phyloP scores from a whole-genome alignment of 2,888 invertebrate genomes.

The Hesperia comma region DNA sequence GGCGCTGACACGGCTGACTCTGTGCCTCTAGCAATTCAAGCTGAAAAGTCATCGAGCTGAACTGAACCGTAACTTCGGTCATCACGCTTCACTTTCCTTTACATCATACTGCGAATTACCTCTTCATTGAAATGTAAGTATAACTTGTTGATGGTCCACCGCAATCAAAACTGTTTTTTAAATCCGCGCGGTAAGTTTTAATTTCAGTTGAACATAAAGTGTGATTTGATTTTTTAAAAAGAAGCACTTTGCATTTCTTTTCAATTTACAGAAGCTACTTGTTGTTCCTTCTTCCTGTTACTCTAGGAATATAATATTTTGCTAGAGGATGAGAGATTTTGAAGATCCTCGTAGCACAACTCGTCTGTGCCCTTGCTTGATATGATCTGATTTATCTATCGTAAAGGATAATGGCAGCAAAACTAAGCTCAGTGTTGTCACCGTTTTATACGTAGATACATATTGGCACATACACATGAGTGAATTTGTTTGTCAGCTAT shows the following conservation, averaged over 20 bases:
- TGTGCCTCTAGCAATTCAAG: slow-evolving; percentile 48
- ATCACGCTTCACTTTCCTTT: not conserved
- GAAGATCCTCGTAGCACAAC: too few species aligned
- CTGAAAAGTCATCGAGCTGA: slow-evolving; percentile 13
- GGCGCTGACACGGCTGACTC: slow-evolving; percentile 57
- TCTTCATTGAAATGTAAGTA: slow-evolving; percentile 63
- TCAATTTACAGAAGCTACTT: slow-evolving; percentile 28
- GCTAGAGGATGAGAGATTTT: not conserved
- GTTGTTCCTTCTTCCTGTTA: slow-evolving; percentile 17
- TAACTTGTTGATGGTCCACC: slow-evolving; percentile 48
- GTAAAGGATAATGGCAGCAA: too few species aligned
- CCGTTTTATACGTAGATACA: too few species aligned
- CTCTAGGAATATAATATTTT: slow-evolving; percentile 3
- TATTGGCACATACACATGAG: too few species aligned
- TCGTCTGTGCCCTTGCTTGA: too few species aligned
- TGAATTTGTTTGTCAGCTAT: too few species aligned
- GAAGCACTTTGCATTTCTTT: slow-evolving; percentile 67
- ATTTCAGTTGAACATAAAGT: slow-evolving; percentile 49
- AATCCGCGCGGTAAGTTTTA: slow-evolving; percentile 41
- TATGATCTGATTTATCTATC: too few species aligned
- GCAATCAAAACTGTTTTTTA: slow-evolving; percentile 49
- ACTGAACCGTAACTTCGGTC: slow-evolving; percentile 5
- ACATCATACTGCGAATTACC: slow-evolving; percentile 54
- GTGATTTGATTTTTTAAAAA: slow-evolving; percentile 62
- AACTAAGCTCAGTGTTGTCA: too few species aligned